phyloP scores from a whole-genome alignment of 2,113 vertebrate species.

The Aramus guarauna region DNA sequence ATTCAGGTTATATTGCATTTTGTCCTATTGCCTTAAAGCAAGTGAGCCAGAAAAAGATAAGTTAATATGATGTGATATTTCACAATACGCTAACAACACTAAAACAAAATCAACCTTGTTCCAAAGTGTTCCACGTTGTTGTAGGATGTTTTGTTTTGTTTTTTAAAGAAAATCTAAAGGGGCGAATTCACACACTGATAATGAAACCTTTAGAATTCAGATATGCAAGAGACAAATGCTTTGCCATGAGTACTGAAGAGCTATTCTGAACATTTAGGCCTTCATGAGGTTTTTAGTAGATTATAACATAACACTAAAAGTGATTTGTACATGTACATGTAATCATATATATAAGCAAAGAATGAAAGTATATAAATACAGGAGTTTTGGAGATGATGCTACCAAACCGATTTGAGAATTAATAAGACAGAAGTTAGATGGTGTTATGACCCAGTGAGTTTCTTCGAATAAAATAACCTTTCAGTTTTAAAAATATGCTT shows the following conservation, averaged over 20 bases:
- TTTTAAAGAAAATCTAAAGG: background rate
- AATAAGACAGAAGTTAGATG: background rate
- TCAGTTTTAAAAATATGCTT: background rate
- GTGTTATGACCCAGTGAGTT: background rate
- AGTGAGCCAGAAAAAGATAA: background rate
- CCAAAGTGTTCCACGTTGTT: background rate
- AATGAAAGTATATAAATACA: background rate
- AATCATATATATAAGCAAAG: background rate
- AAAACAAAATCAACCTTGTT: background rate
- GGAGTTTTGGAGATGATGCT: background rate
- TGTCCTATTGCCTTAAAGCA: background rate
- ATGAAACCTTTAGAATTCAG: background rate
- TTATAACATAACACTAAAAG: background rate
- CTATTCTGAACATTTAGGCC: background rate
- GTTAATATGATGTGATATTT: background rate
- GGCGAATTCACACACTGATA: background rate
- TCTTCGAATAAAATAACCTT: background rate
- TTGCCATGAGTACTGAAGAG: background rate
- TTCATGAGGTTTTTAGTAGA: background rate
- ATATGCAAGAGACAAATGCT: background rate
- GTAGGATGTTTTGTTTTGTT: background rate
- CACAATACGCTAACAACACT: background rate
- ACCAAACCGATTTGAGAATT: background rate
- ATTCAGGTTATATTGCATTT: background rate
- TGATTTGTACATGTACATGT: background rate